A percentile compares a stretch with the other conserved stretches of the same genome.
These are phyloP conservation scores for Drosophila teissieri DNA, from an alignment of 1,140 invertebrate genomes.

Conservation along the genomic window DNA sequence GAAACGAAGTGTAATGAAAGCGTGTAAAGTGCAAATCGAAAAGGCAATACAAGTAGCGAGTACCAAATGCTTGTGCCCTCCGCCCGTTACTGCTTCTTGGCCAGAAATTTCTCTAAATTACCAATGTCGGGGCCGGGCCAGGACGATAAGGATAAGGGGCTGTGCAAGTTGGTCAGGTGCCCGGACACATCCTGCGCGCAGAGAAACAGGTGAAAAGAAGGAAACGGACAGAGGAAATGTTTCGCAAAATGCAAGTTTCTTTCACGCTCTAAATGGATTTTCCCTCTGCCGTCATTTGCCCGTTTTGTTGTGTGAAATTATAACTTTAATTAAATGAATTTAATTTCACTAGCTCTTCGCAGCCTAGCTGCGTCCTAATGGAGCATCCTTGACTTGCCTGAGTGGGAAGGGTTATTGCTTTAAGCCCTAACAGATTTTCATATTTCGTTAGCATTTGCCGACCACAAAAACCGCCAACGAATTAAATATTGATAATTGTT, in stretches of 20 bases:
- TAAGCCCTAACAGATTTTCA: conserved; percentile 68
- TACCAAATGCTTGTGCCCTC: conserved; percentile 42
- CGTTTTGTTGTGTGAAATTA: conserved; percentile 52
- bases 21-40: conserved; percentile 82
- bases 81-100: not conserved
- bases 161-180: conserved; percentile 22
- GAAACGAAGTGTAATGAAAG: conserved; percentile 82
- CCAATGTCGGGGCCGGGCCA: conserved; percentile 62
- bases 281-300: not conserved
- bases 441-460: conserved; percentile 69
- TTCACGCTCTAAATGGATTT: conserved; percentile 45
- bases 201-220: conserved; percentile 23
- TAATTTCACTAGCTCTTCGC: conserved; percentile 54
- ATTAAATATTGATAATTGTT: conserved; percentile 82
- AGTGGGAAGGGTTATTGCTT: conserved; percentile 19
- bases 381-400: conserved; percentile 29
- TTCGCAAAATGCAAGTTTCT: conserved; percentile 45
- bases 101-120: conserved; percentile 67
- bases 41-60: conserved; percentile 77
- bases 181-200: conserved; percentile 58
- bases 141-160: conserved; percentile 54
- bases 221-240: conserved; percentile 54
- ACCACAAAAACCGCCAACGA: conserved; percentile 59
- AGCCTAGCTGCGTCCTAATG: conserved; percentile 30
- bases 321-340: conserved; percentile 77